These are phyloP conservation scores for Plectrocnemia conspersa DNA, from an alignment of 1,140 invertebrate genomes.

Conservation along the genomic window DNA sequence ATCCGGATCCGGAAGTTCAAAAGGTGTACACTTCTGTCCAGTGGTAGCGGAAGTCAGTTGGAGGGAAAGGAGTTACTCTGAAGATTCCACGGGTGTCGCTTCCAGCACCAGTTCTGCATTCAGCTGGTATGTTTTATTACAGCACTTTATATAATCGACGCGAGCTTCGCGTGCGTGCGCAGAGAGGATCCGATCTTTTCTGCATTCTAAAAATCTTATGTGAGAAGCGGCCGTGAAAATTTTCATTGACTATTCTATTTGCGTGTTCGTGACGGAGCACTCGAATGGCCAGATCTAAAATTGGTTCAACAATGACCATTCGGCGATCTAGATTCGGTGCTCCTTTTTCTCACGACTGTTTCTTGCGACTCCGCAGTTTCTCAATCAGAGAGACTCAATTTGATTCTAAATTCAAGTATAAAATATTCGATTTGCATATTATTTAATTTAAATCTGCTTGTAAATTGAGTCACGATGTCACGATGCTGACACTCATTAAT, in stretches of 20 bases:
- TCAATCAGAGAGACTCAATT: too few species aligned
- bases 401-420: too few species aligned
- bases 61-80: conserved; percentile 51
- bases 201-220: not conserved
- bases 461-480: too few species aligned
- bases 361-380: too few species aligned
- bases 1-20: conserved; percentile 47
- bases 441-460: too few species aligned
- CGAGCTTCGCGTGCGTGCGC: not conserved
- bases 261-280: conserved; percentile 6
- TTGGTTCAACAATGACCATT: too few species aligned
- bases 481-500: too few species aligned
- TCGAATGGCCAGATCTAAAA: conserved; percentile 13
- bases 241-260: conserved; percentile 21
- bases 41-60: conserved; percentile 69
- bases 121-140: conserved; percentile 18
- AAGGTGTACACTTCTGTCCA: conserved; percentile 64
- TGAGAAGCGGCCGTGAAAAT: conserved; percentile 16
- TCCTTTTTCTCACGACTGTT: too few species aligned
- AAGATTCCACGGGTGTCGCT: conserved; percentile 37
- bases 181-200: not conserved
- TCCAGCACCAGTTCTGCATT: conserved; percentile 38
- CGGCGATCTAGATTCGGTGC: too few species aligned
- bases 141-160: not conserved
- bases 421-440: too few species aligned